These are phyloP conservation scores for Tetramorium bicarinatum DNA, from an alignment of 2,888 invertebrate species.

Conservation along the genomic window DNA sequence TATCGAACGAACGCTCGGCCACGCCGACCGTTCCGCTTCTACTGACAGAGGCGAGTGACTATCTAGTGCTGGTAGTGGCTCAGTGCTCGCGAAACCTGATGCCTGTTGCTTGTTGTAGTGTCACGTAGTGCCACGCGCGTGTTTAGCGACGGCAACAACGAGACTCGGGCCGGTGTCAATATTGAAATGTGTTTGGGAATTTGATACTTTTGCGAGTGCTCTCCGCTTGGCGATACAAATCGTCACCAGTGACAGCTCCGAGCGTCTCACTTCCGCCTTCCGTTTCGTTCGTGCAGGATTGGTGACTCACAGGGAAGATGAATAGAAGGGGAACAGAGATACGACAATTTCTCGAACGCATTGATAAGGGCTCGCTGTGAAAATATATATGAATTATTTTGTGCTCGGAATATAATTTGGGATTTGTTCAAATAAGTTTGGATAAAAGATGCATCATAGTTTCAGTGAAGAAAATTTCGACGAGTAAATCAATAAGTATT, in stretches of 20 bases:
- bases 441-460: background rate
- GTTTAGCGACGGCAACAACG: background rate
- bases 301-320: background rate
- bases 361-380: background rate
- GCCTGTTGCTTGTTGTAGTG: background rate
- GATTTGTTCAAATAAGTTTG: background rate
- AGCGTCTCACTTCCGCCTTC: background rate
- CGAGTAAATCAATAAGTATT: background rate
- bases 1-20: conserved; percentile 18
- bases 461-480: background rate
- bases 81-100: conserved; percentile 18
- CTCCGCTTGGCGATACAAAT: background rate
- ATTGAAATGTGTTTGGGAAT: background rate
- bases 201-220: background rate
- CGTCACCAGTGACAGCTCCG: background rate
- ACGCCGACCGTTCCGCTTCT: conserved; percentile 23
- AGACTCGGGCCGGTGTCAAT: background rate
- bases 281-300: background rate
- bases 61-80: conserved; percentile 22
- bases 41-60: conserved; percentile 41
- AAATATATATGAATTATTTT: background rate
- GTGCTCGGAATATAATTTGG: background rate
- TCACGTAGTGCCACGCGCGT: conserved; percentile 5
- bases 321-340: background rate
- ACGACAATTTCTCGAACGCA: background rate